Percentiles rank a stretch among this genome's conserved stretches.
These are phyloP conservation scores for Boloria selene DNA, from an alignment of 2,888 invertebrate genomes.

Conservation along the genomic window DNA sequence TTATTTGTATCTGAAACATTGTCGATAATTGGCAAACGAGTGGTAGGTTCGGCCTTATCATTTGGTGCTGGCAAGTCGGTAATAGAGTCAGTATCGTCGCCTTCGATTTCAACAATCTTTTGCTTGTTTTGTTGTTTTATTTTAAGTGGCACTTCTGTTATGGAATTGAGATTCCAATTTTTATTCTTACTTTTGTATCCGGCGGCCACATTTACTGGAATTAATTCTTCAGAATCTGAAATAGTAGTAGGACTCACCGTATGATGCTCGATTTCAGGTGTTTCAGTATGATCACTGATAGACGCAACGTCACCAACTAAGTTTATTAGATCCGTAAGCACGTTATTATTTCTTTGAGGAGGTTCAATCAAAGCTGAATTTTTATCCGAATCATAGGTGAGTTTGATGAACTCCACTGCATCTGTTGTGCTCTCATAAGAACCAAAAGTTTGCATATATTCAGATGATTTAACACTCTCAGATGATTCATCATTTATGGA, in stretches of 20 bases:
- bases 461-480: conserved; percentile 69
- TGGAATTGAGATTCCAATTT: conserved; percentile 72
- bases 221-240: conserved; percentile 72
- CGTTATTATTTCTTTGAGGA: conserved; percentile 56
- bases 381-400: conserved; percentile 56
- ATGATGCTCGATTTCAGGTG: conserved; percentile 44
- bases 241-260: conserved; percentile 51
- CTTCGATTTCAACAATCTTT: conserved; percentile 68
- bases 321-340: conserved; percentile 68
- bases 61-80: conserved; percentile 68
- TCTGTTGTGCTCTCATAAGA: conserved; percentile 69
- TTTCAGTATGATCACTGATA: conserved; percentile 67
- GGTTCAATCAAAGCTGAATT: conserved; percentile 62
- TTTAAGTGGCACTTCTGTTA: conserved; percentile 69
- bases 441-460: conserved; percentile 62
- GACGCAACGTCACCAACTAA: conserved; percentile 75
- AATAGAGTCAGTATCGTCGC: conserved; percentile 63
- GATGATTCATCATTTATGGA: conserved; percentile 49
- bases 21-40: conserved; percentile 70
- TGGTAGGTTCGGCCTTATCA: conserved; percentile 71
- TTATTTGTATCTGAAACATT: conserved; percentile 65
- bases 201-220: conserved; percentile 62
- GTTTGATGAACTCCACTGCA: conserved; percentile 67
- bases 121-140: conserved; percentile 61
- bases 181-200: conserved; percentile 76